Evolutionary conservation across 2,113 vertebrate species (phyloP), one percentile per base, ranked within the genome.

Genomic region (Trogon melanurus): DNA sequence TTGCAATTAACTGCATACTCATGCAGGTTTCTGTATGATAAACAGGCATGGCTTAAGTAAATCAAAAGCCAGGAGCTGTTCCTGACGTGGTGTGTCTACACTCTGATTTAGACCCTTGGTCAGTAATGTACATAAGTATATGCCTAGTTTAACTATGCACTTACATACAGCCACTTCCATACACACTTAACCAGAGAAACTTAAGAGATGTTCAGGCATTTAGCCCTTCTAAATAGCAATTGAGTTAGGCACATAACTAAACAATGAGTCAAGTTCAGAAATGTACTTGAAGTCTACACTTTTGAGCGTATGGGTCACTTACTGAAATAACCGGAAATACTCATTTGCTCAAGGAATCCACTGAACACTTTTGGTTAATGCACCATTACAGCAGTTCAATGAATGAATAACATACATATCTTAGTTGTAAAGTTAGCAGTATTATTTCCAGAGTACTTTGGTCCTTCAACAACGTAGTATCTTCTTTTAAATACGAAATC

Each of bases 91-190:
- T 27, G 12, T 36, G 14, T 14, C 54, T 62, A 41, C 17, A 48
- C 21, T 44, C 25, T 64, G 25, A 30, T 34, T 75, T 41, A 89
- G 19, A 47, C 66, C 62, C 57, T 60, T 58, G 36, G n/a, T 70
- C 64, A 62, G 15, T 54, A 79, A 67, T 1, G 8, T 54, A 95
- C 91, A 70, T 89, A 94, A 94, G 51, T 27, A 78, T 82, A 93
- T 73, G 88, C 81, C 91, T 79, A 96, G 94, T 89, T 94, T 71
- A 96, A 88, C 16, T 51, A 83, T 83, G 89, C 16, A 22, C 58
- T 96, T 83, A 83, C 54, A 82, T 72, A 95, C 26, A 74, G 51
- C 41, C 56, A 88, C 85, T 88, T 88, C 41, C 70, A 45, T 30
- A 87, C 6, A 84, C 21, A 70, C 4, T 66, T 80, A 64, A 86